phyloP scores from a whole-genome alignment of 2,113 vertebrate genomes.

The Mungos mungo region DNA sequence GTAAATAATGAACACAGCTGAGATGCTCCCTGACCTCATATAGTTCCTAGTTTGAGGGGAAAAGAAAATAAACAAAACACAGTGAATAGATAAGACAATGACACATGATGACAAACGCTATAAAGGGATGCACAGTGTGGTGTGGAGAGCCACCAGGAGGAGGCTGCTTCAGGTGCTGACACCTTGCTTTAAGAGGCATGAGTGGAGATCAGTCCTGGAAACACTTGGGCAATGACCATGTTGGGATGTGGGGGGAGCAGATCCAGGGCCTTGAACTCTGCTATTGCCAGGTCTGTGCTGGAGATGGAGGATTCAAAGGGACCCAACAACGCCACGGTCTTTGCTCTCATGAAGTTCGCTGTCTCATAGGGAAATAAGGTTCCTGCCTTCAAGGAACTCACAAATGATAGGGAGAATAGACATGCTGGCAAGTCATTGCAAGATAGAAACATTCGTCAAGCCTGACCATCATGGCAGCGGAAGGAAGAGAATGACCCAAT shows the following conservation, averaged over 20 bases:
- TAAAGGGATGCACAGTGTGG: too few relatives aligned
- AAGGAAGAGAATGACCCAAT: neutral
- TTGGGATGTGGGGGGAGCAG: neutral
- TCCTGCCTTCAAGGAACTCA: neutral
- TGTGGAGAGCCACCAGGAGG: neutral
- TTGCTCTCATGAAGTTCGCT: neutral
- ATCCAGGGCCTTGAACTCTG: neutral
- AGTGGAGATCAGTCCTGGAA: neutral
- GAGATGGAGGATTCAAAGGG: neutral
- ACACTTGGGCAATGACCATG: neutral
- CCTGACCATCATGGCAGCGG: neutral
- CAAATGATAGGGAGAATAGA: neutral
- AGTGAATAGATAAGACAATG: neutral
- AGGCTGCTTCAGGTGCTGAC: neutral
- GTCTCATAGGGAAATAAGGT: neutral
- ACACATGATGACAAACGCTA: neutral
- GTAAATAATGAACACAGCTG: neutral
- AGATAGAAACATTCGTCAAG: neutral
- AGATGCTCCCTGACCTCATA: neutral
- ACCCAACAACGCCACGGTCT: neutral
- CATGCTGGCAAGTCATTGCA: neutral
- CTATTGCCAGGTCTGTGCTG: neutral
- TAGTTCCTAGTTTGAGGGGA: neutral
- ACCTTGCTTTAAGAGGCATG: neutral
- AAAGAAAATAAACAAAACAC: neutral